Base-by-base conservation (phyloP, 2,888 invertebrate genomes). In the Phyllotreta striolata region DNA sequence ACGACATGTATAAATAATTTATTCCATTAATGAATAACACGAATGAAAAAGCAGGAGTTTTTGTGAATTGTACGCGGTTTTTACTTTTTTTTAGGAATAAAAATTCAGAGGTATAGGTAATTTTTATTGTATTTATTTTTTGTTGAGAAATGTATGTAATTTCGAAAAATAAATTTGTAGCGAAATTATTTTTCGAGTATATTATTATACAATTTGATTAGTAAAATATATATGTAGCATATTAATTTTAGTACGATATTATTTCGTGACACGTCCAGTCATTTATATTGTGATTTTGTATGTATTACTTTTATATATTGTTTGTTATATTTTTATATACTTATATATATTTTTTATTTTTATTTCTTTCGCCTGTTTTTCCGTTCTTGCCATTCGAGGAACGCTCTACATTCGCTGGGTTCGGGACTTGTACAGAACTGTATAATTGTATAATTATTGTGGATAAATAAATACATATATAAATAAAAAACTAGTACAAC, bases 381-480 rank as follows among this genome's bases (percentile, higher is more conserved):
- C 24, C 24, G 34, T 49, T 49, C 49, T 49, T 35, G 49, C 49
- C 49, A 49, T 35, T 49, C n/a, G n/a, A 6, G 6, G 14, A n/a
- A 14, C 44, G 10, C 44, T 44, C 14, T n/a, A 44, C 38, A 55
- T 14, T 8, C 13, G 40, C 44, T 57, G 58, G 58, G 39, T 44
- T 51, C n/a, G 49, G 58, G 51, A 52, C 38, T 59, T 59, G 58
- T 59, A 59, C 58, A 59, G n/a, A 59, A 49, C 39, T 57, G 56
- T 57, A 57, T 47, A 57, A 49, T 58, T 49, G 49, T 49, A 51
- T 51, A 41, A n/a, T n/a, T n/a, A n/a, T n/a, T 49, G 12, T 41
- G 44, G 12, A 35, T 55, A 55, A 54, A 57, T 49, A 49, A 49
- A 49, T 39, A n/a, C 4, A 24, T 24, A 24, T n/a, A 24, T 24